phyloP scores from a whole-genome alignment of 1,140 invertebrate genomes.

The Macrobrachium rosenbergii region DNA sequence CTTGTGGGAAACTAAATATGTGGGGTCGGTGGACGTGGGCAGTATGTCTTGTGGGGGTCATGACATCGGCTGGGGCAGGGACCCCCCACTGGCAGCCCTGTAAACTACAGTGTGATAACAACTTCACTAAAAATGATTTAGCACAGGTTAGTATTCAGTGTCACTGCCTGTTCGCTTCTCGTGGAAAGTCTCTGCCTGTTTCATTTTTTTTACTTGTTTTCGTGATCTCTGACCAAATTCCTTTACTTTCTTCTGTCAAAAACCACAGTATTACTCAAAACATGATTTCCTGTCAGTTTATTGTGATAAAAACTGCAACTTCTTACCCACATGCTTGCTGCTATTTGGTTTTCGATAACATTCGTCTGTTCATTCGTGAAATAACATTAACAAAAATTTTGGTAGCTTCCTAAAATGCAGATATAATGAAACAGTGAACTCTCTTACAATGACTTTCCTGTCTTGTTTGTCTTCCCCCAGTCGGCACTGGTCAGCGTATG shows the following conservation, averaged over 20 bases:
- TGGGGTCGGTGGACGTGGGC: constrained; percentile 25
- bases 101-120: constrained; percentile 21
- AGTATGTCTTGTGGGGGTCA: constrained; percentile 29
- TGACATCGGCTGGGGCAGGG: constrained; percentile 10
- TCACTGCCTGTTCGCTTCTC: background rate
- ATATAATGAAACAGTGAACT: background rate
- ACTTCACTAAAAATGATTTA: constrained; percentile 42
- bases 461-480: background rate
- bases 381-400: no score
- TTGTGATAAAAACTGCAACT: no score
- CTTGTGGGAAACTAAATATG: background rate
- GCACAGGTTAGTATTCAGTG: background rate
- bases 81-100: constrained; percentile 41
- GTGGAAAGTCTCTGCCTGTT: no score
- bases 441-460: background rate
- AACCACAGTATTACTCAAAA: no score
- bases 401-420: background rate
- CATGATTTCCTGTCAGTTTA: no score
- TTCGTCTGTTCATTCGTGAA: no score
- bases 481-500: constrained; percentile 49
- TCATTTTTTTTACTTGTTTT: background rate
- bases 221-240: background rate
- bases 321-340: no score
- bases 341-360: no score
- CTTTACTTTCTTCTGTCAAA: no score